phyloP scores from a whole-genome alignment of 2,113 vertebrate genomes.

The Equus quagga region DNA sequence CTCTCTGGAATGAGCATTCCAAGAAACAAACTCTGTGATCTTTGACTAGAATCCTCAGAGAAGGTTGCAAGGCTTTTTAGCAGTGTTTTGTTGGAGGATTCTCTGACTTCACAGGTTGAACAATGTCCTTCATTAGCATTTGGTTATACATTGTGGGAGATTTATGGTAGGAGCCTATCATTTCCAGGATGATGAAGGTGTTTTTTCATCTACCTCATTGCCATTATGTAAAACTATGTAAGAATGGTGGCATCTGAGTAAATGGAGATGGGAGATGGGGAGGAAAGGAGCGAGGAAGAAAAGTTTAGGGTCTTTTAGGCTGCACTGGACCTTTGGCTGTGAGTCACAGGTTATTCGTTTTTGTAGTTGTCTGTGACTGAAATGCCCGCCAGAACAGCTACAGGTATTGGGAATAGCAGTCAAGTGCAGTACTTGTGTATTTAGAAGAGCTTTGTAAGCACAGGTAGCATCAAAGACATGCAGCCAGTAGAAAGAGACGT shows the following conservation, averaged over 20 bases:
- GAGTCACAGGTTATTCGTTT: constrained; percentile 37
- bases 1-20: neutral
- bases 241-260: constrained; percentile 16
- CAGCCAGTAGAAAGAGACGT: neutral
- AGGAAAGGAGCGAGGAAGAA: neutral
- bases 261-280: neutral
- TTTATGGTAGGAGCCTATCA: constrained; percentile 46
- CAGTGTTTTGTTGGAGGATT: neutral
- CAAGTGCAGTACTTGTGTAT: neutral
- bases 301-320: neutral
- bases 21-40: constrained; percentile 22
- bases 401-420: neutral
- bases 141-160: constrained; percentile 38
- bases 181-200: constrained; percentile 14
- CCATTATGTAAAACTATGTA: constrained; percentile 73
- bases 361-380: neutral
- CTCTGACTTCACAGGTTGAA: neutral
- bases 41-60: neutral
- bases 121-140: neutral
- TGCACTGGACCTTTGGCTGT: constrained; percentile 63
- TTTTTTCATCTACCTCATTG: constrained; percentile 67
- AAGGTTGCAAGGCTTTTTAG: neutral
- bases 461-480: neutral
- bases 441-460: neutral
- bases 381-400: neutral